Base-by-base conservation (phyloP, 1,140 invertebrate genomes). In the Nephila pilipes region DNA sequence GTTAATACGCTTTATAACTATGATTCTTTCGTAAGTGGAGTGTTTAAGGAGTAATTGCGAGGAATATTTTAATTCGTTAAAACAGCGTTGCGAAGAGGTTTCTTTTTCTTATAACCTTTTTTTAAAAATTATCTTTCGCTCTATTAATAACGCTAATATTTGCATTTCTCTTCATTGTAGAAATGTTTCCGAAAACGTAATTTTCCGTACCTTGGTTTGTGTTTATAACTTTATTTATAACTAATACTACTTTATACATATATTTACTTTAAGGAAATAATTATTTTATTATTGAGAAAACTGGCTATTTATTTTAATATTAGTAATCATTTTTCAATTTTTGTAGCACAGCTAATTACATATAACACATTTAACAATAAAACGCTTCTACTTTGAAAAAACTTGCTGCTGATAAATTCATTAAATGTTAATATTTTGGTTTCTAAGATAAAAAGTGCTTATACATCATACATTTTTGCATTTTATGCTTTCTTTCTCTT, bases 1-100 rank as follows among this genome's bases (percentile, higher is more conserved):
- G 63, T 87, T 87, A 87, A 87, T 87, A 88, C 46, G 60, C 87
- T 88, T 88, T 88, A 69, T 88, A 88, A 88, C 87, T 60, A 32
- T 87, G 63, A 69, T 36, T 54, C 87, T 55, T 54, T 16, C 20
- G 60, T 69, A 88, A 88, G 63, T 69, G 60, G 38, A n/a, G 65
- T 69, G 38, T 88, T 88, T 88, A 88, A 88, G 46, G 25, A 69
- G 87, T 88, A 88, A 88, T 69, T 88, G n/a, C 25, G 20, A 60
- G 55, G 58, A 87, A 87, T 87, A 87, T 87, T 87, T 87, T 63
- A 87, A 87, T 87, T 87, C 25, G 57, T 36, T 60, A 12, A 58
- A 87, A 87, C 32, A 63, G 58, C 32, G 69, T 32, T 18, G 18
- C 5, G 69, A 36, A 75, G 69, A 20, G 46, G 46, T 46, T 46